Evolutionary conservation across 2,888 invertebrate species (phyloP).

Genomic region (Timandra comae): DNA sequence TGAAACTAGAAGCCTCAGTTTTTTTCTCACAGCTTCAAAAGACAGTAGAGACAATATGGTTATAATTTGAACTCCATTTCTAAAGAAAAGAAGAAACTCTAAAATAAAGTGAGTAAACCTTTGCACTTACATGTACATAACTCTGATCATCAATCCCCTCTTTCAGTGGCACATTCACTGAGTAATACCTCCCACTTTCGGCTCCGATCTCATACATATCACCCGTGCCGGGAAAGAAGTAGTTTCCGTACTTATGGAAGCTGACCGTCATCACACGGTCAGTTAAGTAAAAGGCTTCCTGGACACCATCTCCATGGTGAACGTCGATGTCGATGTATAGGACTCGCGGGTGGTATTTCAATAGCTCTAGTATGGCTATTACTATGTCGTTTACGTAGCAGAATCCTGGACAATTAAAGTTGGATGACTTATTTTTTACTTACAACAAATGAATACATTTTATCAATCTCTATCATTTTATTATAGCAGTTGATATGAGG

Average conservation of each 20-base stretch:
- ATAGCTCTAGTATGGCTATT: constrained; percentile 94
- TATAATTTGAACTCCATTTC: too few species aligned
- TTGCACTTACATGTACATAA: constrained; percentile 82
- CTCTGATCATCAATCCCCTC: constrained; percentile 98
- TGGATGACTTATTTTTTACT: too few species aligned
- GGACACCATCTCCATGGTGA: constrained; percentile 97
- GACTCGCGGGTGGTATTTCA: constrained; percentile 95
- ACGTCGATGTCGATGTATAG: constrained; percentile 99
- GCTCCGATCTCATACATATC: constrained; percentile 99
- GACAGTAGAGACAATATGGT: too few species aligned
- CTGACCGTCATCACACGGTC: constrained; percentile 99
- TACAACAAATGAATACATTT: too few species aligned
- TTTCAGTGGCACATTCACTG: constrained; percentile 97
- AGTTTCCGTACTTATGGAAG: constrained; percentile 98
- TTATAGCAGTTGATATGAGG: too few species aligned
- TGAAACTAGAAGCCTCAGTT: too few species aligned
- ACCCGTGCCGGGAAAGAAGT: constrained; percentile 98
- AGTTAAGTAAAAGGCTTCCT: constrained; percentile 98
- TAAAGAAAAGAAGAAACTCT: too few species aligned
- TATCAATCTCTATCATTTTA: too few species aligned
- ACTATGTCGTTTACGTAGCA: constrained; percentile 99
- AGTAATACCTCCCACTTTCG: constrained; percentile 96
- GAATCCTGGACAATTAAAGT: constrained; percentile 90
- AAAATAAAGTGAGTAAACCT: too few species aligned
- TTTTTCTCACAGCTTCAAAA: too few species aligned